phyloP scores from a whole-genome alignment of 2,888 invertebrate genomes.

The Xylocampa areola region DNA sequence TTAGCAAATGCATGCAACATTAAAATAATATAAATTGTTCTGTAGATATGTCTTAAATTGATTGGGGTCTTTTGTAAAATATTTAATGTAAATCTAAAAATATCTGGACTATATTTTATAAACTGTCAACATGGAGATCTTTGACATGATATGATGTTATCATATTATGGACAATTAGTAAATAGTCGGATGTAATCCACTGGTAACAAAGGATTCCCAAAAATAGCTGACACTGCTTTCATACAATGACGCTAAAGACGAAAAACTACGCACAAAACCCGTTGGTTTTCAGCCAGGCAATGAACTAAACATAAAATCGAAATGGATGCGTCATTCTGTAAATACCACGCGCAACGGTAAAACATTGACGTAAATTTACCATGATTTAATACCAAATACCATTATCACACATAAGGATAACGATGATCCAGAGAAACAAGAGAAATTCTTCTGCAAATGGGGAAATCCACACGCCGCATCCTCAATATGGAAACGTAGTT shows the following conservation, averaged over 20 bases:
- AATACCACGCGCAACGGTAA: slow-evolving; percentile 51
- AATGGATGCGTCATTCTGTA: slow-evolving; percentile 66
- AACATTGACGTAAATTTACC: slow-evolving; percentile 22
- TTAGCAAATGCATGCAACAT: slow-evolving; percentile 52
- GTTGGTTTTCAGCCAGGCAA: slow-evolving; percentile 65
- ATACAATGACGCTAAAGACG: slow-evolving; percentile 64
- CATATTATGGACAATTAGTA: slow-evolving; percentile 46
- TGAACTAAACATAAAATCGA: slow-evolving; percentile 63
- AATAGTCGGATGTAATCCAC: too few relatives aligned
- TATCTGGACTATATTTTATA: neutral
- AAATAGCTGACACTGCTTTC: slow-evolving; percentile 65
- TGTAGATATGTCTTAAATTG: neutral
- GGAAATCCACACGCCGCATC: slow-evolving; percentile 59
- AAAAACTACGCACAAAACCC: slow-evolving; percentile 71
- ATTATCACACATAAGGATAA: slow-evolving; percentile 1
- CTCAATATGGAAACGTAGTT: slow-evolving; percentile 49
- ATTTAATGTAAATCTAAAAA: neutral
- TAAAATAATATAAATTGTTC: slow-evolving; percentile 5
- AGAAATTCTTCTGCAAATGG: slow-evolving; percentile 33
- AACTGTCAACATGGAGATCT: slow-evolving; percentile 30
- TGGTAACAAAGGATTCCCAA: slow-evolving; percentile 69
- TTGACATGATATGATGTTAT: slow-evolving; percentile 35
- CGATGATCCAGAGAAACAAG: slow-evolving; percentile 12
- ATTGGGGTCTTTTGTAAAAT: neutral
- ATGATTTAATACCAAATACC: neutral